Evolutionary conservation across 2,113 vertebrate species (phyloP), one percentile per base, ranked within the genome.

Genomic region (Leiothrix lutea): DNA sequence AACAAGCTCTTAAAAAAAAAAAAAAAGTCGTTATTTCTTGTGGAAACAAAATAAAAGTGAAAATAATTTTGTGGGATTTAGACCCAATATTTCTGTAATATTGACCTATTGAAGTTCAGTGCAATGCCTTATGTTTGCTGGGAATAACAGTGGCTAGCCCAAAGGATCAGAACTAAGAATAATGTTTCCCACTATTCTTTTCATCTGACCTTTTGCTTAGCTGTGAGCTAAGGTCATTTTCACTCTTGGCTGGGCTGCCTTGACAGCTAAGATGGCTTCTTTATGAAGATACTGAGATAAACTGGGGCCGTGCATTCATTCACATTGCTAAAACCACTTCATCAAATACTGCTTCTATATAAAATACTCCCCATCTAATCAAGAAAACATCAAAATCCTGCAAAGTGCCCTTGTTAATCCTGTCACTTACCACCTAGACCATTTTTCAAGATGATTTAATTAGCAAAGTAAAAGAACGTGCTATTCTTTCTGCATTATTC

Each of bases 171-270:
- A 88, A n/a, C 42, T 85, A 79, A 89, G 83, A 92, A 86, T 47
- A 56, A 92, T 91, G 79, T 88, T 92, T 92, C 80, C 86, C 67
- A 56, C 73, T 91, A 47, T 96, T 97, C 95, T 97, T 96, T 97
- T 97, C 61, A 20, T 24, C 78, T 98, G 97, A 97, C 96, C 97
- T 98, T 97, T 97, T 81, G 88, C 95, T 97, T 94, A 94, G 96
- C 97, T 97, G 96, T 97, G 94, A 94, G 96, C 95, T 98, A 97
- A 98, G 97, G 97, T 98, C 97, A 91, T 98, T 97, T 98, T 98
- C 97, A 98, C 97, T 97, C 95, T 97, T 97, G 96, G 95, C 94
- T 98, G 96, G 97, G 96, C 96, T 97, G 96, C 94, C 85, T 92
- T 88, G 89, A 97, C 96, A 96, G 94, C 82, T 84, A 91, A 93